Base-by-base conservation (phyloP, 2,888 invertebrate species). In the Strigamia crassipes region DNA sequence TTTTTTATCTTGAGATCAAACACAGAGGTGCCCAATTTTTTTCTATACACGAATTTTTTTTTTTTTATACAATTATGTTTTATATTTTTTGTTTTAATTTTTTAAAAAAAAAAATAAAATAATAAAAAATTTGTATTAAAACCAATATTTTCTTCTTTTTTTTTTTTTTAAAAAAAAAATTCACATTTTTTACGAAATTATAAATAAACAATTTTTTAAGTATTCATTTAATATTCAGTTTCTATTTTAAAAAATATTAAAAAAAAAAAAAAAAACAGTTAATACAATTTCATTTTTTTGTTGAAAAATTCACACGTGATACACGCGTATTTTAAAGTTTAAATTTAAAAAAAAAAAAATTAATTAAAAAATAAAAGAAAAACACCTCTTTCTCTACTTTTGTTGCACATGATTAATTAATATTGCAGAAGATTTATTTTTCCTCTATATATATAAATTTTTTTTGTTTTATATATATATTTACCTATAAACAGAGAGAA, bases 11-110 rank as follows among this genome's bases (percentile, higher is more conserved):
- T 38, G 78, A 78, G 78, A 78, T 78, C 42, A 78, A 78, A 78
- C 41, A 78, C 78, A 78, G 41, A 78, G 78, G 78, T 78, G 41
- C 42, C 38, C 42, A 41, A 42, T 78, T 78, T 31, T 31, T 38
- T 77, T 42, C 78, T 78, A 78, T 78, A 78, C 41, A 78, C 78
- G 38, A 78, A 78, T 78, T 73, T n/a, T 73, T 78, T 73, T n/a
- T 73, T 27, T 61, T 61, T 73, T 73, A 73, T 51, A 51, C 51
- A 51, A 51, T 73, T 73, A 23, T 27, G 3, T 38, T 78, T 42
- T 0, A n/a, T 13, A n/a, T 78, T 34, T 78, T 18, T 34, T 78
- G n/a, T 78, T 78, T 78, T 78, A 38, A n/a, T 78, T 9, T 38
- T 34, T 78, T 42, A 78, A 41, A 38, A 77, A 77, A 31, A 77